Base-by-base conservation (phyloP, 2,797 vertebrate genomes). In the Acanthurus lineatus region DNA sequence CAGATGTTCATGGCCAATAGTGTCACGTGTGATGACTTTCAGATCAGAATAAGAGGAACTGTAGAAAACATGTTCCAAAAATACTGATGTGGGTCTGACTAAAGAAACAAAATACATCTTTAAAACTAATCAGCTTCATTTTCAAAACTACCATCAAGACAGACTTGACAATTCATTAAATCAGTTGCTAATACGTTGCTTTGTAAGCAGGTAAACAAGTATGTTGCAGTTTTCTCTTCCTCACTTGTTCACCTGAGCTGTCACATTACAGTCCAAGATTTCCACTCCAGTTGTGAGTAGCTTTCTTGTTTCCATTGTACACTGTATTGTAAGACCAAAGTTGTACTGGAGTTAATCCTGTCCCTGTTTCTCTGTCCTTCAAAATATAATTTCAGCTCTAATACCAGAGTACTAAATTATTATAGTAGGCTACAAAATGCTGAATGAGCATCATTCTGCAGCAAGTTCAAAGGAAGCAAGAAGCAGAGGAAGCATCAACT, bases 211-310 rank as follows among this genome's bases (percentile, higher is more conserved):
- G 4, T 4, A 32, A 4, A 32, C 28, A 32, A 32, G 28, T 32
- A 32, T 32, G 28, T 32, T 32, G 28, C 28, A 32, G 28, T 32
- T 32, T 32, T 16, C 12, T 6, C n/a, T 3, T 12, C 71, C 9
- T 47, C 47, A 57, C 58, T 25, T 25, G 51, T 49, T 63, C 19
- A 54, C 28, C 35, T 48, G 47, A 59, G 66, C 40, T 19, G 52
- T 59, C 44, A 38, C 38, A 45, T 67, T 35, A 28, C 25, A 28
- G 17, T 56, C 19, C 45, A 47, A 4, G 12, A 11, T 42, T 38
- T 47, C 40, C 48, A 40, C 16, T 19, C 47, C 48, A 49, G 56
- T 28, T 59, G 16, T 20, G 38, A 58, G 45, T 2, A 42, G 20
- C 42, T 15, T 58, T 38, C 19, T 28, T n/a, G 49, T 48, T 40